These are phyloP conservation scores for Frankliniella fusca DNA, from an alignment of 2,888 invertebrate species.

Conservation along the genomic window DNA sequence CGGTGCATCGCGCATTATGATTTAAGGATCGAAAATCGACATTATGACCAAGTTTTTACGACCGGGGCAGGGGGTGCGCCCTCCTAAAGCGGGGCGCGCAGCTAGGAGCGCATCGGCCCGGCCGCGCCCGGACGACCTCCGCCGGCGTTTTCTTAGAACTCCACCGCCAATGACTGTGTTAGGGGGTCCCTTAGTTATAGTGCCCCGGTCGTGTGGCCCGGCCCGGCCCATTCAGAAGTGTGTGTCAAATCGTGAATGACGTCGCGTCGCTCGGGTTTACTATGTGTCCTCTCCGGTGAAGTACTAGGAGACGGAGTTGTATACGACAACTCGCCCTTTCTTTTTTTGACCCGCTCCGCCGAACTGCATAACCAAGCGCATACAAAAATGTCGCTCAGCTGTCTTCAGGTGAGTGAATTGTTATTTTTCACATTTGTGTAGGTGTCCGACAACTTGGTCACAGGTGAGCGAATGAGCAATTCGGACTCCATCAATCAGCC, in stretches of 20 bases:
- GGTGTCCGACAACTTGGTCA: too few relatives aligned
- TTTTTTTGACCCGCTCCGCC: not conserved
- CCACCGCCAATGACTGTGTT: not conserved
- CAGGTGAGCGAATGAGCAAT: too few relatives aligned
- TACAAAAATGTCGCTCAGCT: not conserved
- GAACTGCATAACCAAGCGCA: too few relatives aligned
- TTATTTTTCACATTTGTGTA: too few relatives aligned
- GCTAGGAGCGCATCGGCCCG: not conserved
- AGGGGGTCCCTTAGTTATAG: not conserved
- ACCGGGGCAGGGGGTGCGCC: not conserved
- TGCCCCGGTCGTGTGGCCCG: not conserved
- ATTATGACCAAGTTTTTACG: conserved; percentile 13
- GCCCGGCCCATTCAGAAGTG: not conserved
- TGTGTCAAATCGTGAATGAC: conserved; percentile 11
- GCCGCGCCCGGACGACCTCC: not conserved
- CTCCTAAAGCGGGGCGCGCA: not conserved
- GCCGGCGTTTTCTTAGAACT: not conserved
- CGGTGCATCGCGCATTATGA: not conserved
- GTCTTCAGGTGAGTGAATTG: not conserved
- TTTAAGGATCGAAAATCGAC: conserved; percentile 20
- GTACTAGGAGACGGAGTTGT: too few relatives aligned
- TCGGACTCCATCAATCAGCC: too few relatives aligned
- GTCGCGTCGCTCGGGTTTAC: not conserved
- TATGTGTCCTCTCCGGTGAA: too few relatives aligned
- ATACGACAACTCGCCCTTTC: too few relatives aligned